Evolutionary conservation across 1,140 invertebrate genomes (phyloP).

Genomic region (Agrypnia vestita): DNA sequence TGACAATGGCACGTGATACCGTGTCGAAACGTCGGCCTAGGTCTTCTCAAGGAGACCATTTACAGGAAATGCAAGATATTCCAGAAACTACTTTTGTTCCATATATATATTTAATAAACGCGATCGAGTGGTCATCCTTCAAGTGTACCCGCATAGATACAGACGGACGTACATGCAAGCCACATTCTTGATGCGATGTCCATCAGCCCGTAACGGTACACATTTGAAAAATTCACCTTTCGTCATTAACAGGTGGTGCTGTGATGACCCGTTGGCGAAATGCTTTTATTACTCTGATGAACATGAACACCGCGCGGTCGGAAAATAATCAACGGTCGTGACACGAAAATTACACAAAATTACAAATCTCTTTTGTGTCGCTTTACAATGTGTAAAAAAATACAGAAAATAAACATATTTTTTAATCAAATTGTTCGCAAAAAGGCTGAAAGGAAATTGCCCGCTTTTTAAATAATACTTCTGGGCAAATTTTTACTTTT

Average conservation of each 20-base stretch:
- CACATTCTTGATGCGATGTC: neutral
- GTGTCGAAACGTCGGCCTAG: too few relatives aligned
- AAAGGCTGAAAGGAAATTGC: neutral
- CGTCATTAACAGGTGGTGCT: slow-evolving; percentile 8
- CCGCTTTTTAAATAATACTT: neutral
- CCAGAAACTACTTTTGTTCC: too few relatives aligned
- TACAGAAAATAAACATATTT: too few relatives aligned
- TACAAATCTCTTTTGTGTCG: neutral
- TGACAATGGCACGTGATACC: too few relatives aligned
- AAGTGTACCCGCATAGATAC: neutral
- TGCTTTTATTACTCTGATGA: neutral
- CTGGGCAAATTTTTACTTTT: too few relatives aligned
- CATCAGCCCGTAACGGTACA: slow-evolving; percentile 2
- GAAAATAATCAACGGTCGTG: slow-evolving; percentile 5
- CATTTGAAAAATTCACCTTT: slow-evolving; percentile 28
- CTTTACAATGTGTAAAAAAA: neutral
- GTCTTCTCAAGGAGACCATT: too few relatives aligned
- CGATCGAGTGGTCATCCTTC: neutral
- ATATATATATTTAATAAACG: too few relatives aligned
- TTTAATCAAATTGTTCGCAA: too few relatives aligned
- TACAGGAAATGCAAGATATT: too few relatives aligned
- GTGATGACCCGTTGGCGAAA: neutral
- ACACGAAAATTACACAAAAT: neutral
- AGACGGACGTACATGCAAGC: neutral
- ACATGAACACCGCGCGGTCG: neutral